Base-by-base conservation (phyloP, 2,113 vertebrate species). In the Hiodon alosoides region DNA sequence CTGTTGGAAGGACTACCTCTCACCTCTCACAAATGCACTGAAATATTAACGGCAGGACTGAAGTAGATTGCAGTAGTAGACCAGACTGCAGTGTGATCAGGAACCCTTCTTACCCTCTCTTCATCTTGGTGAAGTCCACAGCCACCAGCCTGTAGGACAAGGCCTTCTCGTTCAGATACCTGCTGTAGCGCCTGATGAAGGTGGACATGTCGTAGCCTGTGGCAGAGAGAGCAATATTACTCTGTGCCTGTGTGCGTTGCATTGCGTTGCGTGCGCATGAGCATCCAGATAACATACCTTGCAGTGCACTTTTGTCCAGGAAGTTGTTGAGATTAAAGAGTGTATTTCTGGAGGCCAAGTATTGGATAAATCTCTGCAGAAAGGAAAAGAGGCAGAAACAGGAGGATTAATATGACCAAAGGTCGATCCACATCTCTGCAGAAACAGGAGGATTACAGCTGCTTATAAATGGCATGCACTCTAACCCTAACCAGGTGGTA, bases 81-180 rank as follows among this genome's bases (percentile, higher is more conserved):
- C 31, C 31, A 31, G 31, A 31, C 31, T 31, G 31, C 31, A 31
- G 31, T 31, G 31, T 31, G 31, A 31, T 31, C 31, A 31, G 31
- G 31, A 61, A 14, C 6, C 10, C 16, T 6, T 55, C 48, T 71
- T 81, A 98, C 96, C 96, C 96, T 82, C 94, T 91, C 86, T 96
- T 98, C 94, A 93, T 94, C 91, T 98, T 98, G 87, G 95, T 97
- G 90, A 98, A 95, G 87, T 98, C 97, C 83, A 93, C 94, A 69
- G 94, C 91, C 77, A 98, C 93, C 83, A 95, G 91, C 81, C 96
- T 91, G 81, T 95, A 99, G 5, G 95, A 94, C 82, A 97, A 93
- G 77, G 95, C 96, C 89, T 97, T 98, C 89, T 98, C 96, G 67
- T 98, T 98, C 91, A 99, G 91, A 86, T 97, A 99, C 80, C 92